Base-by-base conservation (phyloP, 2,113 vertebrate genomes). In the Protobothrops flavoviridis region DNA sequence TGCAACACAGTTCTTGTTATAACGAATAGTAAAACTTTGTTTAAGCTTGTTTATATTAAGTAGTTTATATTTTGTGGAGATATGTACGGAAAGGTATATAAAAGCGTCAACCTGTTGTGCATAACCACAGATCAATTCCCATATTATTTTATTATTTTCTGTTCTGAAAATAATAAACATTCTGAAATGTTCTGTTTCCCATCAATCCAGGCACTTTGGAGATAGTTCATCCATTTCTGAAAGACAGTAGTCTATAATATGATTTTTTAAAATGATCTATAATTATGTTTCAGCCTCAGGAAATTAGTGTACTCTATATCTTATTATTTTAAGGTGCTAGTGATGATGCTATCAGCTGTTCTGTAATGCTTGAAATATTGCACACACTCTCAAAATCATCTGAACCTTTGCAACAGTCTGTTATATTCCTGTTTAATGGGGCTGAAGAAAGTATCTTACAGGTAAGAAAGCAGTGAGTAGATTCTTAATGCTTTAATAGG, bases 351-450 rank as follows among this genome's bases (percentile, higher is more conserved):
- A 99, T 99, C 91, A 99, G 99, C 97, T 99, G 99, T 87, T 98
- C 99, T 3, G 99, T 99, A 94, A 99, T 99, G 99, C 97, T 99
- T 95, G 99, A 99, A 97, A 98, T 99, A 95, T 98, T 99, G 90
- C 98, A 97, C 8, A 98, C 98, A 1, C 96, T 99, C 94, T 98
- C 98, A 69, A 98, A 98, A 87, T 98, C 98, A 86, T 97, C 99
- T 17, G 97, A 98, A 15, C 97, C 98, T 88, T 97, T 99, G 87
- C 98, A 96, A 43, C 99, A 99, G 55, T 99, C 99, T 17, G 97
- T 99, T 12, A 96, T 99, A 95, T 99, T 99, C 96, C 98, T 99
- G 94, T 99, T 99, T 95, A 99, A 99, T 53, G 99, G 99, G n/a
- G 99, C 99, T 4, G 99, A 99, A 97, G 99, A 99, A 97, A 99